Evolutionary conservation across 2,888 invertebrate species (phyloP).

Genomic region (Polymixis lichenea): DNA sequence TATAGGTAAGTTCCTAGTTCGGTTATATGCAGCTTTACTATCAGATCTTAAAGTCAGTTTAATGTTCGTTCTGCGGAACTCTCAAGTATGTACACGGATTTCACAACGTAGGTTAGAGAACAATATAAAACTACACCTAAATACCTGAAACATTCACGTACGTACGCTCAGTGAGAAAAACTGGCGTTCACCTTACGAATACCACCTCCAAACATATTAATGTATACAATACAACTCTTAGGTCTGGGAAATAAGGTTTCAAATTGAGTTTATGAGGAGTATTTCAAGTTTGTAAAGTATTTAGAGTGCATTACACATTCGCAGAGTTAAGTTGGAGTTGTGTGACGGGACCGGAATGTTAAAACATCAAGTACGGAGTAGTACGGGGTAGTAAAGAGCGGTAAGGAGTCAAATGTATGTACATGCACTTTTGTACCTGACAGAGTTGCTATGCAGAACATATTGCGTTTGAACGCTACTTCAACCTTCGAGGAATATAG

Average conservation of each 20-base stretch:
- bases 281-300: conserved; percentile 60
- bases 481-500: conserved; percentile 8
- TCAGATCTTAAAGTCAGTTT: conserved; percentile 24
- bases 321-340: conserved; percentile 75
- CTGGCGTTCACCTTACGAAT: conserved; percentile 68
- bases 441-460: conserved; percentile 42
- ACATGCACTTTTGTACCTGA: conserved; percentile 66
- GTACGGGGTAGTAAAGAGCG: conserved; percentile 39
- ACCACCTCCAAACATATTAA: conserved; percentile 48
- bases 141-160: conserved; percentile 72
- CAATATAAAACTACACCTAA: conserved; percentile 72
- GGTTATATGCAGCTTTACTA: not conserved
- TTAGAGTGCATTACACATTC: conserved; percentile 79
- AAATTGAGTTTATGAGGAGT: conserved; percentile 20
- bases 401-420: conserved; percentile 50
- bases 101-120: conserved; percentile 62
- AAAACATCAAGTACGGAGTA: conserved; percentile 64
- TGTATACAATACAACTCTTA: conserved; percentile 43
- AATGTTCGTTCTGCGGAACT: conserved; percentile 26
- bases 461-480: conserved; percentile 41
- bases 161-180: conserved; percentile 68
- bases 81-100: conserved; percentile 49
- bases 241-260: conserved; percentile 39
- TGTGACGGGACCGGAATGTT: conserved; percentile 73
- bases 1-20: conserved; percentile 17